phyloP scores from a whole-genome alignment of 2,888 invertebrate species.

The Stenolophus ochropezus region DNA sequence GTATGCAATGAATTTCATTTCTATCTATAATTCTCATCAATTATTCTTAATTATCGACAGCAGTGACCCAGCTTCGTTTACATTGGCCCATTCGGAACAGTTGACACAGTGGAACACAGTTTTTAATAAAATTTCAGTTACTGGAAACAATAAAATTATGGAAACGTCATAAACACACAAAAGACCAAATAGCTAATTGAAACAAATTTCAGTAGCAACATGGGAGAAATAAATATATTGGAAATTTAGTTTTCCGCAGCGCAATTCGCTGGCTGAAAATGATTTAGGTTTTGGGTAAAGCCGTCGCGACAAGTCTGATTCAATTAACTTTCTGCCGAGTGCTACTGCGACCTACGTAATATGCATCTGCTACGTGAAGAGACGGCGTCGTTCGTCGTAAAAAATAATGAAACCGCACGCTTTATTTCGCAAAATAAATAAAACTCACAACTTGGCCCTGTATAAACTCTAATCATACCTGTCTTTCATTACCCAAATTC shows the following conservation, averaged over 20 bases:
- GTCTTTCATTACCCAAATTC: too few relatives aligned
- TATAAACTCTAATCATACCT: slow-evolving; percentile 7
- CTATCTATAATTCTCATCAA: slow-evolving; percentile 38
- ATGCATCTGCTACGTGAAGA: slow-evolving; percentile 48
- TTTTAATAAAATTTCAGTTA: slow-evolving; percentile 47
- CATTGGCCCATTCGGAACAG: background rate
- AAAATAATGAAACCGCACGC: slow-evolving; percentile 55
- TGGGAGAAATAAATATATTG: slow-evolving; percentile 56
- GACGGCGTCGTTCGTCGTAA: slow-evolving; percentile 34
- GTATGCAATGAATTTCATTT: slow-evolving; percentile 25
- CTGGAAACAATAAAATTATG: slow-evolving; percentile 48
- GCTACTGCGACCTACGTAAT: slow-evolving; percentile 36
- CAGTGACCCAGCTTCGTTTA: slow-evolving; percentile 5
- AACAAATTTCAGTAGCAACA: slow-evolving; percentile 45
- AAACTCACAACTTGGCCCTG: background rate
- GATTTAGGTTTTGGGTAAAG: slow-evolving; percentile 44
- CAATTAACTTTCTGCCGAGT: slow-evolving; percentile 52
- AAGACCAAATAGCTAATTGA: slow-evolving; percentile 52
- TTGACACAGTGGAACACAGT: slow-evolving; percentile 17
- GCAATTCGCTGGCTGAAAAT: slow-evolving; percentile 44
- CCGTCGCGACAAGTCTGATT: slow-evolving; percentile 51
- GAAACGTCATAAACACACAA: slow-evolving; percentile 47
- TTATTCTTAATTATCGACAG: slow-evolving; percentile 30
- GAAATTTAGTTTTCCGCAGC: slow-evolving; percentile 47
- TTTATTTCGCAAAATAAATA: slow-evolving; percentile 52